These are phyloP conservation scores for Heliconius ethilla DNA, from an alignment of 2,888 invertebrate species.

Conservation along the genomic window DNA sequence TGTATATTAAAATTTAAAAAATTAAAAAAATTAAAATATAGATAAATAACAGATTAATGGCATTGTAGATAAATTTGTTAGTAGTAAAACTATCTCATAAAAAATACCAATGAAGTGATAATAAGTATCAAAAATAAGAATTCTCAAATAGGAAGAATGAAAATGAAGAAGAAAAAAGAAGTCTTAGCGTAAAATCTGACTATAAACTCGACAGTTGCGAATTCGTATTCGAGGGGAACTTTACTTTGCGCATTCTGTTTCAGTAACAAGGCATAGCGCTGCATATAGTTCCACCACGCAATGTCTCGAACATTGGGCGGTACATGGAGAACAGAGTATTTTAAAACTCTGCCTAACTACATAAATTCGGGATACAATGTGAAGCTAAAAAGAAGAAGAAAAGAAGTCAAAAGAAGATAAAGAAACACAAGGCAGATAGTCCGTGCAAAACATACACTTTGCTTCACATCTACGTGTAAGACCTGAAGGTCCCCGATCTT, in stretches of 20 bases:
- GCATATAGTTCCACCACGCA: no score
- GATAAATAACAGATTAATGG: not conserved
- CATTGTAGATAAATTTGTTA: not conserved
- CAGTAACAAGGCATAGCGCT: no score
- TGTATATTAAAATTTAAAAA: conserved; percentile 2
- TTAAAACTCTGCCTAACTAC: not conserved
- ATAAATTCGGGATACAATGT: not conserved
- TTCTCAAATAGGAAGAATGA: not conserved
- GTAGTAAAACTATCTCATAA: not conserved
- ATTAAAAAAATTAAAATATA: no score
- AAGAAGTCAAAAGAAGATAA: conserved; percentile 35
- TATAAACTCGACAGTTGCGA: not conserved
- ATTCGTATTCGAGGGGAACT: not conserved
- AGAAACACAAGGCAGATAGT: conserved; percentile 54
- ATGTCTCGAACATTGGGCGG: no score
- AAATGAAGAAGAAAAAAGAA: conserved; percentile 5
- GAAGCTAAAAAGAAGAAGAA: conserved; percentile 10
- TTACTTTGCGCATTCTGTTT: no score
- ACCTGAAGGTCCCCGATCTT: conserved; percentile 85
- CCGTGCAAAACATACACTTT: conserved; percentile 76
- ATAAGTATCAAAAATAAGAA: not conserved
- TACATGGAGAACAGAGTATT: no score
- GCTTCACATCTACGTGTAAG: conserved; percentile 67
- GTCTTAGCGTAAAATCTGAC: not conserved
- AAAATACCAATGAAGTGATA: not conserved